Evolutionary conservation across 1,140 invertebrate species (phyloP).

Genomic region (Cyrtorhinus lividipennis): DNA sequence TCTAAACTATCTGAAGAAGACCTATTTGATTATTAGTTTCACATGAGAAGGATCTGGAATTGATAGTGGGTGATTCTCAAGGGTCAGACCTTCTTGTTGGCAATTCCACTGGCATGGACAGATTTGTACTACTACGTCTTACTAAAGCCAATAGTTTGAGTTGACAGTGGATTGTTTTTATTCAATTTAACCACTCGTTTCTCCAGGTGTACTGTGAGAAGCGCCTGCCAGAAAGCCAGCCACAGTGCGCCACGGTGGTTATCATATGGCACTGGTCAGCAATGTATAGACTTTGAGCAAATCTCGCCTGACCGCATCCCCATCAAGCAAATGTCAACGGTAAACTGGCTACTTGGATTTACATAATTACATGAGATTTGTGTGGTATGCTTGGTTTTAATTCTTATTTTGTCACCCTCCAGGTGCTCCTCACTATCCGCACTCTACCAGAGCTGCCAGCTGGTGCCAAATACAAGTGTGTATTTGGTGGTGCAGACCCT

Average conservation of each 20-base stretch:
- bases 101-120: no score
- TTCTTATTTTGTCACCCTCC: slow-evolving; percentile 23
- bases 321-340: slow-evolving; percentile 64
- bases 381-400: background rate
- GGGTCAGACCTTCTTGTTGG: no score
- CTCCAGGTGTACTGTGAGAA: slow-evolving; percentile 64
- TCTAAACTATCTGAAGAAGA: no score
- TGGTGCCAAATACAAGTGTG: slow-evolving; percentile 85
- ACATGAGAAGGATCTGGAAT: no score
- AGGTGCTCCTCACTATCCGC: slow-evolving; percentile 71
- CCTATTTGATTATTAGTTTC: no score
- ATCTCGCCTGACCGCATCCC: slow-evolving; percentile 80
- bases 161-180: no score
- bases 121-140: no score
- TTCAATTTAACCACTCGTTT: no score
- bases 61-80: no score
- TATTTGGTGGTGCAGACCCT: slow-evolving; percentile 70
- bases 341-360: slow-evolving; percentile 28
- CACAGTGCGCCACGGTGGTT: slow-evolving; percentile 81
- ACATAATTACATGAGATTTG: background rate
- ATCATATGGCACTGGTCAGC: slow-evolving; percentile 75
- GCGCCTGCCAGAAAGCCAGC: slow-evolving; percentile 77
- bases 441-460: slow-evolving; percentile 75
- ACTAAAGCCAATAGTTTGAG: no score
- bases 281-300: slow-evolving; percentile 92